phyloP scores from a whole-genome alignment of 2,113 vertebrate species.

The Rhynchomys soricoides region DNA sequence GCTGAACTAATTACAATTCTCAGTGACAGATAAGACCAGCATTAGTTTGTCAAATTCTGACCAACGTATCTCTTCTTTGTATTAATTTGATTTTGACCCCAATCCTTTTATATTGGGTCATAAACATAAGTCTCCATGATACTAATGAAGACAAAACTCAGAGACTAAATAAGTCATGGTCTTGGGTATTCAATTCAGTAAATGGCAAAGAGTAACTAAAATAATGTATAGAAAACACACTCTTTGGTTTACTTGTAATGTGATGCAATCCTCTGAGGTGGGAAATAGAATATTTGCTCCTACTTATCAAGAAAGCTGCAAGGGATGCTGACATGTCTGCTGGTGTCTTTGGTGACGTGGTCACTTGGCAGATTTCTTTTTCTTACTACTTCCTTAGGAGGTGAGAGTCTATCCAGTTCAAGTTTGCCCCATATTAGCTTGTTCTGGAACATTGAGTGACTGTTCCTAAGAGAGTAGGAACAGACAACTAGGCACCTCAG shows the following conservation, averaged over 20 bases:
- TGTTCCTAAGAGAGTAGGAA: neutral
- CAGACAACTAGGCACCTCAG: neutral
- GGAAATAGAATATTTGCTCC: neutral
- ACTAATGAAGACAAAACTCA: neutral
- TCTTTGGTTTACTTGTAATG: constrained; percentile 5
- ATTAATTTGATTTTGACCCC: neutral
- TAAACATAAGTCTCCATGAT: neutral
- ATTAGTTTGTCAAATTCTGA: neutral
- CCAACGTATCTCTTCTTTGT: neutral
- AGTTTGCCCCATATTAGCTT: neutral
- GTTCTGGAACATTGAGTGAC: neutral
- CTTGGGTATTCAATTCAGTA: neutral
- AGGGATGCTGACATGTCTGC: neutral
- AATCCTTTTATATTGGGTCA: neutral
- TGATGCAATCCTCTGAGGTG: neutral
- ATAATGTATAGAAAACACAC: neutral
- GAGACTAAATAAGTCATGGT: neutral
- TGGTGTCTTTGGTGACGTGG: neutral
- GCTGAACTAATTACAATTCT: neutral
- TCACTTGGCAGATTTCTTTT: neutral
- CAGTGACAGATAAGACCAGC: neutral
- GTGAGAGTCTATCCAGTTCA: neutral
- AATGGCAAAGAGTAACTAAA: constrained; percentile 21
- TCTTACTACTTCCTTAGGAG: neutral
- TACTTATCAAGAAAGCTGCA: neutral